These are phyloP conservation scores for Misgurnus mizolepis DNA, from an alignment of 2,113 vertebrate genomes.

Conservation along the genomic window DNA sequence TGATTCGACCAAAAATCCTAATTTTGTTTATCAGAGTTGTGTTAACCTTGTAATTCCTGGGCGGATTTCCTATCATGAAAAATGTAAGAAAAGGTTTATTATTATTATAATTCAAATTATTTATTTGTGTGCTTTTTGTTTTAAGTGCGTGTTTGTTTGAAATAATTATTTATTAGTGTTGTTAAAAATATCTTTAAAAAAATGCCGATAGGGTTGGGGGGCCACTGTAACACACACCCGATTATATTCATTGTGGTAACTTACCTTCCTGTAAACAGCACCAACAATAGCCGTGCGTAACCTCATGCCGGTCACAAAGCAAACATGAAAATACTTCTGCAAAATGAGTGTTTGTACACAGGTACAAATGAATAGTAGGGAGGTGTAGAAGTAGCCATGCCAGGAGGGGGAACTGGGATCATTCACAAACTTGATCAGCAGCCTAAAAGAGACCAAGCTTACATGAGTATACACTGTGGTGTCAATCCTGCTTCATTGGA, in stretches of 20 bases:
- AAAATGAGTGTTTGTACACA: constrained; percentile 91
- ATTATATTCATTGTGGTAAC: constrained; percentile 5
- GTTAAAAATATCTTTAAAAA: no score
- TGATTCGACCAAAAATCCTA: no score
- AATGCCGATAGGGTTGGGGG: no score
- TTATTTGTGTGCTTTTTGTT: no score
- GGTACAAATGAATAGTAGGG: constrained; percentile 83
- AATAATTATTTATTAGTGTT: no score
- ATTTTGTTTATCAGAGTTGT: no score
- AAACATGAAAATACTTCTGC: constrained; percentile 96
- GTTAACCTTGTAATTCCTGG: no score
- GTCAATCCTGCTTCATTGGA: background rate
- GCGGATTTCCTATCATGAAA: no score
- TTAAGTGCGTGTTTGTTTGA: no score
- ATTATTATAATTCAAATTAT: no score
- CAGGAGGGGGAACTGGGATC: constrained; percentile 81
- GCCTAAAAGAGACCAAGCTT: constrained; percentile 64
- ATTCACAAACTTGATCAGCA: constrained; percentile 86
- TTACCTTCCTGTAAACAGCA: constrained; percentile 92
- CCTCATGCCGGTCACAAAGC: constrained; percentile 95
- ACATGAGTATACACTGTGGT: background rate
- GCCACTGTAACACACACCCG: no score
- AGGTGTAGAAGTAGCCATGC: constrained; percentile 92
- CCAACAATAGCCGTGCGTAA: constrained; percentile 91
- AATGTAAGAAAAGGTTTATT: no score